Evolutionary conservation across 2,113 vertebrate genomes (phyloP), one percentile per base, ranked within the genome.

Genomic region (Motacilla alba): DNA sequence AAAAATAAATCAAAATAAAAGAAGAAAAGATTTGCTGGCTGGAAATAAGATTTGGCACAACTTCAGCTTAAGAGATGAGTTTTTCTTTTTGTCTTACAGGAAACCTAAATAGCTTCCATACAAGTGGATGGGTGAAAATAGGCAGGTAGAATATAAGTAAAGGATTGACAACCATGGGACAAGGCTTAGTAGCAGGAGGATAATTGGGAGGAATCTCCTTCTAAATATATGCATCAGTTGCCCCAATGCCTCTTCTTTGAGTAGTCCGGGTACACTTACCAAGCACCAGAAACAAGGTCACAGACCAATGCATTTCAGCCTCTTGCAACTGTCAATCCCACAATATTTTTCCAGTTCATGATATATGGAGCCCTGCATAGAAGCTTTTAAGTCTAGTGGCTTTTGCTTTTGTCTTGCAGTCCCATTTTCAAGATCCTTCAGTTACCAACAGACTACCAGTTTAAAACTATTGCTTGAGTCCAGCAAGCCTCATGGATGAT

Each of bases 1-100:
- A 93, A 80, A 80, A 82, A 93, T 46, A 70, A 91, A 95, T 88
- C 76, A 77, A 84, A 93, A 74, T 56, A 86, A 46, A 83, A 86
- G 79, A 75, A 89, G 28, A 72, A 95, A 70, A 90, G 4, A 35
- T 82, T 84, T 90, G 27, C 22, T 93, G 52, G 9, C 62, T 59
- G 81, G 66, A 92, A 69, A 75, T 63, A 63, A 73, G 53, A 31
- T 39, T 93, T 83, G 66, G 47, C 0, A 1, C 50, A 83, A 44
- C 35, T 95, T 89, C 89, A 84, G 43, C 11, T 83, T 78, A 63
- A 91, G 47, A 78, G 78, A 23, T 13, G 22, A 83, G 21, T 14
- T n/a, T 82, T 87, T 81, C 24, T 47, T 91, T 95, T 83, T 78
- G 74, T 79, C 26, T 62, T 83, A 43, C 10, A 74, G 62, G 18